These are phyloP conservation scores for Tridacna crocea DNA, from an alignment of 2,888 invertebrate genomes.

Conservation along the genomic window DNA sequence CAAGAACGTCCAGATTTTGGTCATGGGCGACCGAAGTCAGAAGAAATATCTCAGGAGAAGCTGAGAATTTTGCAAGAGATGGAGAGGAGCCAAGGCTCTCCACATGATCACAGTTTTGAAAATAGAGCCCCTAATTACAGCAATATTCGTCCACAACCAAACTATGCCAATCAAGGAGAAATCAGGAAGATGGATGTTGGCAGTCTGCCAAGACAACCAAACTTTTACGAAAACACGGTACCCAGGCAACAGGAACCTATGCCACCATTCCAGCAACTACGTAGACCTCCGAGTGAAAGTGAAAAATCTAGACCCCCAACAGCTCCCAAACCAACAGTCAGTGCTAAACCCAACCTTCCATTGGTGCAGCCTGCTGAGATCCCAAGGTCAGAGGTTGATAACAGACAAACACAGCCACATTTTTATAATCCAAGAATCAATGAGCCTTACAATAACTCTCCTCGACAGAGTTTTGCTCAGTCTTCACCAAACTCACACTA, in stretches of 20 bases:
- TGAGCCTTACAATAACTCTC: constrained; percentile 44
- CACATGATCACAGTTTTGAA: constrained; percentile 68
- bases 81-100: constrained; percentile 67
- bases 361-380: constrained; percentile 72
- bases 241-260: constrained; percentile 71
- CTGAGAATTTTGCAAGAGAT: constrained; percentile 79
- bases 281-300: constrained; percentile 60
- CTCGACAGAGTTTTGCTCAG: constrained; percentile 41
- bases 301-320: constrained; percentile 63
- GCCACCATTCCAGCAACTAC: constrained; percentile 78
- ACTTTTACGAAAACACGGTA: constrained; percentile 79
- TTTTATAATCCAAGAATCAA: constrained; percentile 68
- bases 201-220: constrained; percentile 73
- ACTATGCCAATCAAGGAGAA: constrained; percentile 76
- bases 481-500: constrained; percentile 54
- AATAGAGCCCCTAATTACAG: constrained; percentile 67
- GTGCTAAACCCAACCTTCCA: constrained; percentile 71
- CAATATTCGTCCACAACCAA: constrained; percentile 70
- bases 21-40: constrained; percentile 74
- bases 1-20: constrained; percentile 66
- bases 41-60: constrained; percentile 72
- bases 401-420: constrained; percentile 73
- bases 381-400: constrained; percentile 72
- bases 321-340: constrained; percentile 66
- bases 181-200: constrained; percentile 79